Base-by-base conservation (phyloP, 2,797 vertebrate species). In the Microcaecilia unicolor region DNA sequence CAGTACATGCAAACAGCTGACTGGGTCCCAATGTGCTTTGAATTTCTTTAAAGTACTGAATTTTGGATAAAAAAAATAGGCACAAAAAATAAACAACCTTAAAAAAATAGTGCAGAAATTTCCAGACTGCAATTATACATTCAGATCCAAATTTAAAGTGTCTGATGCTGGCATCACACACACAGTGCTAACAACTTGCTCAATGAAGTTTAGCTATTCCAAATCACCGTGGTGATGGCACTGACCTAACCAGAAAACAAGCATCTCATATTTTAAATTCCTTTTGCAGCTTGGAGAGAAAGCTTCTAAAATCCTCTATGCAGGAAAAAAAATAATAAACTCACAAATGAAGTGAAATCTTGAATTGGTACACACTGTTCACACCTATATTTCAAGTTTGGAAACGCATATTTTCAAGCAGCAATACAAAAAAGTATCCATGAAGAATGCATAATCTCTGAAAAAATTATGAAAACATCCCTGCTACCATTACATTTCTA, bases 391-490 rank as follows among this genome's bases (percentile, higher is more conserved):
- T 86, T 85, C 83, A 84, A 84, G 83, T 84, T 89, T 92, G 82
- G 86, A 93, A 91, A 95, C 81, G 86, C 88, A 90, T 86, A 83
- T 90, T 89, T 89, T 91, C 85, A 93, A 94, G 89, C 88, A 92
- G 89, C 88, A 93, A 90, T 96, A 97, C 91, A 88, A 86, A 94
- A 79, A 93, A 86, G 73, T 84, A 91, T 84, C 78, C 80, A 89
- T 91, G 88, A 87, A 89, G 81, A 87, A 94, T 87, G 90, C 87
- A 90, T 88, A 89, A 91, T 88, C 87, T 92, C 86, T 86, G 87
- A 91, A 87, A 79, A 87, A 93, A 90, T 94, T 94, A 92, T 92
- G 91, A 93, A 97, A 97, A 92, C 91, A 93, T 93, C 91, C 92
- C 92, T 93, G 95, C 92, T 93, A 95, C 87, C 91, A 83, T 87